These are phyloP conservation scores for Tupaia chinensis DNA, from an alignment of 2,113 vertebrate genomes.

Conservation along the genomic window DNA sequence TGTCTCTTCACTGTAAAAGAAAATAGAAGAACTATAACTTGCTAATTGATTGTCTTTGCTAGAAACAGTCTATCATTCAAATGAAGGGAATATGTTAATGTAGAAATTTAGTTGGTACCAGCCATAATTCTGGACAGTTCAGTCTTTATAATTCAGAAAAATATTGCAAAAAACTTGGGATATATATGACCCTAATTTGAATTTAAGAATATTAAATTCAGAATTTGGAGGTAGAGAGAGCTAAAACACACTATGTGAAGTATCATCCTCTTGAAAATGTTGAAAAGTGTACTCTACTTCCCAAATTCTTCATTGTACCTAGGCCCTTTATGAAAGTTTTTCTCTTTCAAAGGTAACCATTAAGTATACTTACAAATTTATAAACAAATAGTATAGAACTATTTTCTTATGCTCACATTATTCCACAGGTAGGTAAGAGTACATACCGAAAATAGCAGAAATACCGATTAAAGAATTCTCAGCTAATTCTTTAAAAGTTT, in stretches of 20 bases:
- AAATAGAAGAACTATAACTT: slow-evolving; percentile 78
- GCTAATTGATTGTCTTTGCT: slow-evolving; percentile 81
- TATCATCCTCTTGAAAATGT: slow-evolving; percentile 15
- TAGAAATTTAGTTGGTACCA: slow-evolving; percentile 79
- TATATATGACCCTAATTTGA: slow-evolving; percentile 63
- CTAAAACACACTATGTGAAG: slow-evolving; percentile 69
- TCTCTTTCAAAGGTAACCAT: background rate
- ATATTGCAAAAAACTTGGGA: slow-evolving; percentile 75
- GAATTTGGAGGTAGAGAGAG: slow-evolving; percentile 70
- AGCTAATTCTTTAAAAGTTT: background rate
- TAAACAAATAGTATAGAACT: background rate
- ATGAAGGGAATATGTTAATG: slow-evolving; percentile 79
- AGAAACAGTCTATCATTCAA: slow-evolving; percentile 78
- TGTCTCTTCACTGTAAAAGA: slow-evolving; percentile 49
- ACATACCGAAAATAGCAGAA: background rate
- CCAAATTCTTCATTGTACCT: background rate
- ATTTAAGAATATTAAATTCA: slow-evolving; percentile 78
- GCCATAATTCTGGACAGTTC: slow-evolving; percentile 80
- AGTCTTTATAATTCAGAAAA: slow-evolving; percentile 77
- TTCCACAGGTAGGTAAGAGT: background rate
- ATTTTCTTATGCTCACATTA: slow-evolving; percentile 23
- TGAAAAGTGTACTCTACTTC: slow-evolving; percentile 10
- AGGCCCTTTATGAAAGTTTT: background rate
- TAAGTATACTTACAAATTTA: background rate
- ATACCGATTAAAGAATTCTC: background rate